phyloP scores from a whole-genome alignment of 2,113 vertebrate species.

The Peucedramus taeniatus region DNA sequence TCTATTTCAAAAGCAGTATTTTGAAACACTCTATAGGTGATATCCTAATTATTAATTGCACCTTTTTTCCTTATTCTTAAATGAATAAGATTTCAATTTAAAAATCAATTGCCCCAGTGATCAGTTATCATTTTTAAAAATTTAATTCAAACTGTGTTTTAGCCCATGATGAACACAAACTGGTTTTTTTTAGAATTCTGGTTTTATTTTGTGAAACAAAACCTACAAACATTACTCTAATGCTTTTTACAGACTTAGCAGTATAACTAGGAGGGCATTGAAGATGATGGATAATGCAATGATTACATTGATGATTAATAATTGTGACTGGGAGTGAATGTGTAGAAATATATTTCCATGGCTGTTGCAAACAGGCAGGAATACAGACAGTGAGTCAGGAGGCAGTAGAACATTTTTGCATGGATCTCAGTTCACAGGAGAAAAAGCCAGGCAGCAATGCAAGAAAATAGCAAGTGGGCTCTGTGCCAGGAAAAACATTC shows the following conservation, averaged over 20 bases:
- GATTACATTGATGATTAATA: not conserved
- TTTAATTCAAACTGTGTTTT: not conserved
- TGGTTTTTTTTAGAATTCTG: not conserved
- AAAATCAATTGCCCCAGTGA: not conserved
- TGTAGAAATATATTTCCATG: not conserved
- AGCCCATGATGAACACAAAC: not conserved
- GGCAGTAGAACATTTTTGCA: not conserved
- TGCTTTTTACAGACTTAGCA: not conserved
- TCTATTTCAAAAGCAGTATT: not conserved
- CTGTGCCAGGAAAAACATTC: constrained; percentile 29
- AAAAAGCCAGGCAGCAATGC: not conserved
- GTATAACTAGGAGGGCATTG: not conserved
- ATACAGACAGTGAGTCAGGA: not conserved
- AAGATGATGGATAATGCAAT: not conserved
- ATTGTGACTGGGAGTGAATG: not conserved
- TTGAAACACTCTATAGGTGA: not conserved
- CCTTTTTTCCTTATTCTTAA: not conserved
- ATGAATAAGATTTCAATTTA: not conserved
- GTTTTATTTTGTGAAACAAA: not conserved
- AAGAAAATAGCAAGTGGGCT: constrained; percentile 26
- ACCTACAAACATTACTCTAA: not conserved
- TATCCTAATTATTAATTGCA: not conserved
- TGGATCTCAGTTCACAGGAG: constrained; percentile 29
- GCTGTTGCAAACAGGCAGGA: not conserved
- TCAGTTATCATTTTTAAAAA: not conserved